A percentile compares a stretch with the other conserved stretches of the same genome.
These are phyloP conservation scores for Proterorhinus semilunaris DNA, from an alignment of 2,113 vertebrate species.

Conservation along the genomic window DNA sequence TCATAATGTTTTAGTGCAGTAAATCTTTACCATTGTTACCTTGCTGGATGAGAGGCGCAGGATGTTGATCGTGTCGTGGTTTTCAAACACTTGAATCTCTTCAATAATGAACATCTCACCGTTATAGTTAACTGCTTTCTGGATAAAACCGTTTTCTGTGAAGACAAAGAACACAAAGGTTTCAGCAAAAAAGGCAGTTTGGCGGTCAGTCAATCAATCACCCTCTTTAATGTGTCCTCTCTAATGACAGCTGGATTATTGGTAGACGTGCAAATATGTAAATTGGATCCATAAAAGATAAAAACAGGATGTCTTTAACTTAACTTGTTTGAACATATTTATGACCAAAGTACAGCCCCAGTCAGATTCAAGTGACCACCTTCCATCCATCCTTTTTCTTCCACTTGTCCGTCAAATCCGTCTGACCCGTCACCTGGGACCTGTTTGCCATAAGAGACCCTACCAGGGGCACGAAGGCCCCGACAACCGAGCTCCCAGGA, in stretches of 20 bases:
- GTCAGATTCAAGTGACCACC: no score
- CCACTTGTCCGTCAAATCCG: no score
- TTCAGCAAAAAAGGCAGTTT: neutral
- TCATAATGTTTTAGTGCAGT: neutral
- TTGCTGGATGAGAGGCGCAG: conserved; percentile 72
- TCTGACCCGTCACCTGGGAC: no score
- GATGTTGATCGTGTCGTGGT: conserved; percentile 55
- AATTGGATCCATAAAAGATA: no score
- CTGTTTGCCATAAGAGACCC: no score
- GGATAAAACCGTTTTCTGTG: conserved; percentile 78
- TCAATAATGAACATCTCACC: conserved; percentile 79
- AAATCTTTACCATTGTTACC: conserved; percentile 46
- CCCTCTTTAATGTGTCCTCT: neutral
- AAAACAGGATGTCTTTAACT: no score
- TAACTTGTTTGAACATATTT: no score
- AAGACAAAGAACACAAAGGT: conserved; percentile 32
- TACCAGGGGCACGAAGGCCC: no score
- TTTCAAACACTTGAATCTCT: conserved; percentile 74
- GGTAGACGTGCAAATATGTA: no score
- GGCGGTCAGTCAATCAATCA: neutral
- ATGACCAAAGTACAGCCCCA: no score
- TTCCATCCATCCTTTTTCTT: no score
- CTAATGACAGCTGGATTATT: neutral
- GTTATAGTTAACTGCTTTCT: conserved; percentile 77
- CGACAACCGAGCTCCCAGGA: no score